Base-by-base conservation (phyloP, 2,113 vertebrate genomes). In the Dicerorhinus sumatrensis region DNA sequence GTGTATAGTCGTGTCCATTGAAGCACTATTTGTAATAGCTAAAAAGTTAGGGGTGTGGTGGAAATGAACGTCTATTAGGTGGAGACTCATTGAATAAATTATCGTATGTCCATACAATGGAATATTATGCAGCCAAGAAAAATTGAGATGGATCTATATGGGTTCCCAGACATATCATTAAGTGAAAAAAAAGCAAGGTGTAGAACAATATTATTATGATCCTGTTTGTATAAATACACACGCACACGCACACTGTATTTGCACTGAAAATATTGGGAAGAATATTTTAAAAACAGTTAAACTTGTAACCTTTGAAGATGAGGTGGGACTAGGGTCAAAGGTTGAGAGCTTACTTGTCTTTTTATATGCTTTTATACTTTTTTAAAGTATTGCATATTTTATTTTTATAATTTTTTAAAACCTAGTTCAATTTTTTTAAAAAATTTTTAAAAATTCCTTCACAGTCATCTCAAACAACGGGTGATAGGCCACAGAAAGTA, bases 231-330 rank as follows among this genome's bases (percentile, higher is more conserved):
- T 89, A 75, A 73, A 91, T 31, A 88, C 2, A 21, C 27, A 56
- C 63, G 25, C 5, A 89, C 16, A 31, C 29, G 42, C 6, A 63
- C 48, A 29, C 2, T 94, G 20, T n/a, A 63, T 70, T 73, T 89
- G 56, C 18, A 65, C 80, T 93, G 54, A 65, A 89, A 89, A 58
- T 82, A 92, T 81, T 70, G 82, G 29, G 56, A 87, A 95, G 58
- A 36, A 84, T 87, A 76, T 56, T 27, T 46, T 91, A 87, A 60
- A 96, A 87, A 94, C 8, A 56, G 13, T 36, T 86, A 62, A 76
- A 90, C 18, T 58, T n/a, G 27, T 69, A 33, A 85, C 8, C 17
- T 81, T 46, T 81, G 67, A 27, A 73, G 54, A 27, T 85, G 8
- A 25, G 8, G 6, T 54, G n/a, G 36, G 13, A 87, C 6, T 36